These are phyloP conservation scores for Hyles vespertilio DNA, from an alignment of 1,140 invertebrate species.

Conservation along the genomic window DNA sequence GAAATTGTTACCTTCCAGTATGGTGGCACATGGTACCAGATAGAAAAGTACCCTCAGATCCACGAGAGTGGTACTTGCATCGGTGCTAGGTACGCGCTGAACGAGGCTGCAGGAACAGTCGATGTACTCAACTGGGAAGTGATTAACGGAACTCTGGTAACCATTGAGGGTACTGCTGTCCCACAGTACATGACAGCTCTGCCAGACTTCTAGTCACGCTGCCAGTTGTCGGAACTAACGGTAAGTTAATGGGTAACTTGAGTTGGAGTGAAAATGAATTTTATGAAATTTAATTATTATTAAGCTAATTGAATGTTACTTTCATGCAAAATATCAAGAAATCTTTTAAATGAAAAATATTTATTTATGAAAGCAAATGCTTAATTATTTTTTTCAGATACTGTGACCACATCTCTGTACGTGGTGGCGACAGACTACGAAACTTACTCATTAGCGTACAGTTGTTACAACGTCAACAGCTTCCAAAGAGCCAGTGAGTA, in stretches of 20 bases:
- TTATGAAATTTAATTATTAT: too few relatives aligned
- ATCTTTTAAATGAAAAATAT: too few relatives aligned
- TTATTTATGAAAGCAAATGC: constrained; percentile 13
- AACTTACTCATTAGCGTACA: constrained; percentile 49
- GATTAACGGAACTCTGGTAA: constrained; percentile 32
- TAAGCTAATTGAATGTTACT: too few relatives aligned
- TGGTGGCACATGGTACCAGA: constrained; percentile 58
- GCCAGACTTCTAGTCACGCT: constrained; percentile 35
- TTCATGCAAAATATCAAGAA: too few relatives aligned
- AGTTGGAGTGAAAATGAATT: too few relatives aligned
- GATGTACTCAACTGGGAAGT: constrained; percentile 49
- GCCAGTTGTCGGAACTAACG: constrained; percentile 16
- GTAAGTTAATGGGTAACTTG: too few relatives aligned
- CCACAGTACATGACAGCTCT: constrained; percentile 34
- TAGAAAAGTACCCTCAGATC: constrained; percentile 44
- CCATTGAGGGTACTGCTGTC: constrained; percentile 35
- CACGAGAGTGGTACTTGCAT: constrained; percentile 37
- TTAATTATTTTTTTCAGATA: constrained; percentile 33
- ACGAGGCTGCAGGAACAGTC: constrained; percentile 29
- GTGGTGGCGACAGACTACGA: constrained; percentile 49
- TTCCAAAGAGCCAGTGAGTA: constrained; percentile 37
- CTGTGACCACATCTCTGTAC: constrained; percentile 36
- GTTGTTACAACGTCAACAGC: constrained; percentile 37
- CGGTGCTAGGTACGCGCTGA: constrained; percentile 37
- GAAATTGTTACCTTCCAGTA: constrained; percentile 35